Conservation (phyloP, 2,113 vertebrate genomes). For the Myrmophylax atrothorax region DNA sequence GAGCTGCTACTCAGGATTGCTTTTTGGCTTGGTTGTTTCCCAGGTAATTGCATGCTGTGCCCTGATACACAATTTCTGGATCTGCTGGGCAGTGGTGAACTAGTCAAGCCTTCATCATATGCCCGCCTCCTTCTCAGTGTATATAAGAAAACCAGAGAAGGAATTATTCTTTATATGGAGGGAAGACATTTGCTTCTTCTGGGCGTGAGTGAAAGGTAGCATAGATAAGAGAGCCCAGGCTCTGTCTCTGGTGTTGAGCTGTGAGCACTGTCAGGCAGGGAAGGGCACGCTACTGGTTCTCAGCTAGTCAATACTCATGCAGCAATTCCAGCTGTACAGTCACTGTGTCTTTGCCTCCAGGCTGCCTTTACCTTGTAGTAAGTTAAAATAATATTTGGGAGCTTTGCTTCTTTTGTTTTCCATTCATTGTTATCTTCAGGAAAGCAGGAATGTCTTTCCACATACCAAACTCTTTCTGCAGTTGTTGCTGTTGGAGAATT, state of each 20-base stretch:
- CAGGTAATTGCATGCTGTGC: neutral
- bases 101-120: neutral
- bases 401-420: neutral
- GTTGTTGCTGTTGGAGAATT: neutral
- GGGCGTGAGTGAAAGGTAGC: neutral
- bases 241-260: neutral
- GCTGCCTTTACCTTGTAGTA: neutral
- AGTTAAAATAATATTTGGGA: neutral
- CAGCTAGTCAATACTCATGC: neutral
- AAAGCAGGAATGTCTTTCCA: neutral
- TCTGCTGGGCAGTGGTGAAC: neutral
- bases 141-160: neutral
- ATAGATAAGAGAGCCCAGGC: neutral
- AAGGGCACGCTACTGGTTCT: neutral
- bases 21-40: neutral
- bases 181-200: neutral
- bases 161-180: neutral
- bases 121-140: neutral
- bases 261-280: neutral
- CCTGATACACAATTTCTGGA: neutral
- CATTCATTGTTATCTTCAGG: neutral
- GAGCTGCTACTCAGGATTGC: neutral
- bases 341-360: neutral
- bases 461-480: neutral
- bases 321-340: neutral